phyloP scores from a whole-genome alignment of 1,140 invertebrate species.

The Hylyphantes graminicola region DNA sequence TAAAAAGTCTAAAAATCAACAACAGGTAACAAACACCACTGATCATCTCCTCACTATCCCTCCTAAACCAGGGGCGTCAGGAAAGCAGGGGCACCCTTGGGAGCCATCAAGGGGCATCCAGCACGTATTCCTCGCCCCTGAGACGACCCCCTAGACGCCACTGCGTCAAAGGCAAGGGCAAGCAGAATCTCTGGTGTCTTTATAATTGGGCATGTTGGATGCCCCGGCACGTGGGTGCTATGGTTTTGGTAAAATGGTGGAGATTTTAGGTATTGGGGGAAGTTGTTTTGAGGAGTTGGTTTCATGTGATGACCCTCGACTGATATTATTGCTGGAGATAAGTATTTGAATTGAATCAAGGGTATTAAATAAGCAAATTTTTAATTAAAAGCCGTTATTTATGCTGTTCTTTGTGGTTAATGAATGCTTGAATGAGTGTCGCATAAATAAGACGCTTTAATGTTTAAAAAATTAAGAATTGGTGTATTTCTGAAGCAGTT shows the following conservation, averaged over 20 bases:
- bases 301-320: too few species aligned
- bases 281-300: neutral
- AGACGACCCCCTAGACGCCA: slow-evolving; percentile 36
- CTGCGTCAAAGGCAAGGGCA: slow-evolving; percentile 11
- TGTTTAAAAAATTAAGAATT: too few species aligned
- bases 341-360: neutral
- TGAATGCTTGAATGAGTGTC: too few species aligned
- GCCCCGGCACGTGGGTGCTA: slow-evolving; percentile 31
- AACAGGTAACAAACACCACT: too few species aligned
- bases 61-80: neutral
- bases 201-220: slow-evolving; percentile 50
- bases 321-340: neutral
- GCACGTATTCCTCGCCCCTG: slow-evolving; percentile 37
- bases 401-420: too few species aligned
- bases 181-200: slow-evolving; percentile 17
- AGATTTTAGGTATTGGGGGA: slow-evolving; percentile 11
- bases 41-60: neutral
- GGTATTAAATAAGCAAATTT: too few species aligned
- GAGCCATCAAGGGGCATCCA: slow-evolving; percentile 12
- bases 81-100: slow-evolving; percentile 10
- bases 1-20: too few species aligned
- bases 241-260: slow-evolving; percentile 1
- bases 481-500: too few species aligned
- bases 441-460: too few species aligned
- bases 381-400: too few species aligned